Evolutionary conservation across 2,113 vertebrate species (phyloP).

Genomic region (Ia io): DNA sequence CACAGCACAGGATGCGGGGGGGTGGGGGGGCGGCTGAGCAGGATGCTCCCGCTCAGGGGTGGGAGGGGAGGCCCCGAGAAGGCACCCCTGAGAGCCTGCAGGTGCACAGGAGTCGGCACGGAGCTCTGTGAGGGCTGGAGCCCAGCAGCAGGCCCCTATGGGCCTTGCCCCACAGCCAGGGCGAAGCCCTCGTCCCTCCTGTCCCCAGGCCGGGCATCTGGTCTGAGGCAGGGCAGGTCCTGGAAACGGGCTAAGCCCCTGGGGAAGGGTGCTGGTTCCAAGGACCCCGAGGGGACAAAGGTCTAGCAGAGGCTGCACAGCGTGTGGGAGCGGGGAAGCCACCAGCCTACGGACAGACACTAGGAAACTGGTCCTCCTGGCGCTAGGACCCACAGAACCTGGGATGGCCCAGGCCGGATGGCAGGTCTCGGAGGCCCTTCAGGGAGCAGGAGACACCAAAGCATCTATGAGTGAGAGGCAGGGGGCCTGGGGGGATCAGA

Average conservation of each 20-base stretch:
- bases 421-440: not conserved
- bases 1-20: rapidly evolving
- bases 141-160: rapidly evolving
- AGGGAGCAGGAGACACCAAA: not conserved
- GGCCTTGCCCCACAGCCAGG: not conserved
- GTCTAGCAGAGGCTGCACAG: not conserved
- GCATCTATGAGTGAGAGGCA: not conserved
- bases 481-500: no score
- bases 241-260: no score
- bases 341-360: rapidly evolving
- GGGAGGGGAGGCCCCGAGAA: rapidly evolving
- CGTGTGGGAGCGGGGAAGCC: not conserved
- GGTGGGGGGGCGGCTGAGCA: rapidly evolving
- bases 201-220: no score
- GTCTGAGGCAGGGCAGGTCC: not conserved
- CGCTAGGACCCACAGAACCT: not conserved
- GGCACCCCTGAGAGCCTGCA: not conserved
- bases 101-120: no score
- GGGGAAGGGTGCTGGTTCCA: not conserved
- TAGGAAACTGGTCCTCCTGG: not conserved
- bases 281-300: not conserved
- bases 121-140: rapidly evolving
- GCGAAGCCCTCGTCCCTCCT: not conserved
- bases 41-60: rapidly evolving
- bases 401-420: not conserved